Evolutionary conservation across 2,888 invertebrate species (phyloP), one percentile per base, ranked within the genome.

Genomic region (Dasysyrphus albostriatus): DNA sequence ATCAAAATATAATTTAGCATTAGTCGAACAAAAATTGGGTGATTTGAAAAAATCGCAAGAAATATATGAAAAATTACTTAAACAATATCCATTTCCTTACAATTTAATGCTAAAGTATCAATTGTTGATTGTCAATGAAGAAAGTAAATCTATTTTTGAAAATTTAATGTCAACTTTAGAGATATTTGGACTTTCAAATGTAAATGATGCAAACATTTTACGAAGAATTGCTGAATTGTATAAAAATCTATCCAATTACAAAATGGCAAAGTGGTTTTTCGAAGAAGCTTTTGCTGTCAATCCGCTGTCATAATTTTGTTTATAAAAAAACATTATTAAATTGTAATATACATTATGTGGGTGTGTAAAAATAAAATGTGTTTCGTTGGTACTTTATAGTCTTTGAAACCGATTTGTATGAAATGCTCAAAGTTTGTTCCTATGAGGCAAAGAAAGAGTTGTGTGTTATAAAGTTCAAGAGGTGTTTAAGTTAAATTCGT

Each of bases 41-140:
- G 49, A 83, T 61, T 4, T 42, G 0, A 69, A 51, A 6, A 67
- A 37, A 3, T 67, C 88, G 5, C 44, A 79, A 19, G 54, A 75
- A 16, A 5, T 75, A 7, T 37, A 61, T 12, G n/a, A 72, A 1
- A 24, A 2, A 12, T 37, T 87, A 6, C 3, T 63, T 0, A 49
- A 70, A 5, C 72, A 79, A 29, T 73, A 58, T 59, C 74, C 82
- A 7, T 74, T 87, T 47, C 78, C 87, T 3, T 75, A 65, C 24
- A 87, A 72, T 34, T 65, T 78, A 14, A 83, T 87, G 75, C 9
- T 42, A 9, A 72, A 54, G 29, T 79, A 61, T 75, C 87, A 83
- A 29, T 49, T 72, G 24, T 14, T 79, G 5, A 29, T 54, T 12
- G 47, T 74, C 14, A 75, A 42, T 44, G 44, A 75, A 29, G 37